Evolutionary conservation across 2,888 invertebrate species (phyloP).

Genomic region (Timema podura): DNA sequence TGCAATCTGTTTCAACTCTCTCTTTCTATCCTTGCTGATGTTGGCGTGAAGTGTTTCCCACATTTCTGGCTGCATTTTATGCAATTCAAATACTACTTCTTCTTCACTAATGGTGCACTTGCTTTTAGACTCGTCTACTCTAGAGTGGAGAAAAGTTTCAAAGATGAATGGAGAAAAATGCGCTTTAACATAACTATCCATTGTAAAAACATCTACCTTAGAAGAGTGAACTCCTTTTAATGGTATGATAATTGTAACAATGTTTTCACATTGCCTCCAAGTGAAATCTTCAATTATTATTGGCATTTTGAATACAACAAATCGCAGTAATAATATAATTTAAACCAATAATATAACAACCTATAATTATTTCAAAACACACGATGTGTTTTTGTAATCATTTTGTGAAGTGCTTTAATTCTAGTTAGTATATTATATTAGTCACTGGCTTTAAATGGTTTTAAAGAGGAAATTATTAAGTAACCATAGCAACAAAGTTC

Average conservation of each 20-base stretch:
- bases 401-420: too few species aligned
- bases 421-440: too few species aligned
- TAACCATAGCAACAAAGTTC: too few species aligned
- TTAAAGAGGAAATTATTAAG: too few species aligned
- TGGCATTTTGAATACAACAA: too few species aligned
- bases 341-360: too few species aligned
- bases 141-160: slow-evolving; percentile 63
- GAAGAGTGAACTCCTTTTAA: slow-evolving; percentile 57
- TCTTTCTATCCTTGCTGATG: slow-evolving; percentile 55
- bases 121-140: slow-evolving; percentile 59
- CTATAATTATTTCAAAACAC: too few species aligned
- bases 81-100: slow-evolving; percentile 61
- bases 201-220: slow-evolving; percentile 66
- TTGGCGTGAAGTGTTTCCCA: slow-evolving; percentile 58
- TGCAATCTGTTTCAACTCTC: slow-evolving; percentile 53
- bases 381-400: too few species aligned
- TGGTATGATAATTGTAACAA: slow-evolving; percentile 47
- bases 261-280: too few species aligned
- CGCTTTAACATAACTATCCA: slow-evolving; percentile 67
- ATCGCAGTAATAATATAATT: too few species aligned
- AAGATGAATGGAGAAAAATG: slow-evolving; percentile 69
- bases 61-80: slow-evolving; percentile 52
- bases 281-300: too few species aligned
- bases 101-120: slow-evolving; percentile 60
- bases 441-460: too few species aligned